These are phyloP conservation scores for Perdita meconis DNA, from an alignment of 2,888 invertebrate genomes.

Conservation along the genomic window DNA sequence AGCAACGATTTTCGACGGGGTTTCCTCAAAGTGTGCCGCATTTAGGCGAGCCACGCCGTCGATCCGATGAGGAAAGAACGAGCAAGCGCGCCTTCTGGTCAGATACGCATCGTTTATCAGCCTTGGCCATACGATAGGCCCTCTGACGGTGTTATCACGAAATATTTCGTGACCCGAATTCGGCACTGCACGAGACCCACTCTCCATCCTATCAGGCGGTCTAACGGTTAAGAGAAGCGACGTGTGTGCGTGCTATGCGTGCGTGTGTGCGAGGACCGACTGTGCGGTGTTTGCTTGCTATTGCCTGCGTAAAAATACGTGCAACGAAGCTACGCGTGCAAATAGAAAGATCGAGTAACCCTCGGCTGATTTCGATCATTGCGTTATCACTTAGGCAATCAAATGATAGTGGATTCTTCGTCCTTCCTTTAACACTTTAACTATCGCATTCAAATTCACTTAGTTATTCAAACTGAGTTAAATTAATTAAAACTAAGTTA, in stretches of 20 bases:
- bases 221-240: constrained; percentile 60
- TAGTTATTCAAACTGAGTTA: too few relatives aligned
- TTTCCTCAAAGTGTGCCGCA: background rate
- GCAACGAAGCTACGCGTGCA: constrained; percentile 27
- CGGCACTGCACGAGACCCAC: constrained; percentile 68
- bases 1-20: background rate
- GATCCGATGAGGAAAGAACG: background rate
- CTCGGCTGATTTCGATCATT: background rate
- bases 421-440: background rate
- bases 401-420: constrained; percentile 39
- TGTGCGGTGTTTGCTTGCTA: background rate
- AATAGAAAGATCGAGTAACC: constrained; percentile 21
- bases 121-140: constrained; percentile 54
- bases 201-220: constrained; percentile 58
- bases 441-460: too few relatives aligned
- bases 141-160: constrained; percentile 72
- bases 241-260: too few relatives aligned
- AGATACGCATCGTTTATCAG: constrained; percentile 63
- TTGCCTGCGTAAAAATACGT: constrained; percentile 54
- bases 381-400: constrained; percentile 51
- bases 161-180: constrained; percentile 80
- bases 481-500: too few relatives aligned
- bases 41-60: background rate
- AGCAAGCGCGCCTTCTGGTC: constrained; percentile 16
- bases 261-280: constrained; percentile 18